A percentile compares a stretch with the other conserved stretches of the same genome.
phyloP scores from a whole-genome alignment of 2,113 vertebrate species.

The Catharus minimus region DNA sequence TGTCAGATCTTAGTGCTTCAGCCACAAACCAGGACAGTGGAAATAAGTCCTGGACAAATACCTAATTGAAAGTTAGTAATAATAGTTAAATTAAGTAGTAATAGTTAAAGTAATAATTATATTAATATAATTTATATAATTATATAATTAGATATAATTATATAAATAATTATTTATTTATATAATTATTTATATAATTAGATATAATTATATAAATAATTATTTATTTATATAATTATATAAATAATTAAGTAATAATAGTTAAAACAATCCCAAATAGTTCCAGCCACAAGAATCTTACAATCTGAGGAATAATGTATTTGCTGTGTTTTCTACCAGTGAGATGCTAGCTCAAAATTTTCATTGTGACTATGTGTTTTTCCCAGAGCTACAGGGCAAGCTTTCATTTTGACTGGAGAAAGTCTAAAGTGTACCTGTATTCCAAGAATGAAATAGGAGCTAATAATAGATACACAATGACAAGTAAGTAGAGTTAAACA shows the following conservation, averaged over 20 bases:
- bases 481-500: constrained; percentile 3
- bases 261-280: neutral
- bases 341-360: neutral
- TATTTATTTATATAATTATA: no score
- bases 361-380: neutral
- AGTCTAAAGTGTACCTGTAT: neutral
- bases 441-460: neutral
- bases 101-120: neutral
- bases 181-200: no score
- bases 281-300: neutral
- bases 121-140: no score
- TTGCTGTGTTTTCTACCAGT: neutral
- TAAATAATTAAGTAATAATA: neutral
- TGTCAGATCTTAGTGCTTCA: neutral
- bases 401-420: constrained; percentile 3
- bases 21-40: neutral
- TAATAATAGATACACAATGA: neutral
- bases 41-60: neutral
- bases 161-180: no score
- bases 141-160: no score
- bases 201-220: no score
- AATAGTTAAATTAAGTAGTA: neutral
- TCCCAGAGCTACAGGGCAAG: neutral
- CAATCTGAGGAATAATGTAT: neutral
- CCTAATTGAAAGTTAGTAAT: neutral